Evolutionary conservation across 2,113 vertebrate genomes (phyloP), one percentile per base, ranked within the genome.

Genomic region (Spea multiplicata): DNA sequence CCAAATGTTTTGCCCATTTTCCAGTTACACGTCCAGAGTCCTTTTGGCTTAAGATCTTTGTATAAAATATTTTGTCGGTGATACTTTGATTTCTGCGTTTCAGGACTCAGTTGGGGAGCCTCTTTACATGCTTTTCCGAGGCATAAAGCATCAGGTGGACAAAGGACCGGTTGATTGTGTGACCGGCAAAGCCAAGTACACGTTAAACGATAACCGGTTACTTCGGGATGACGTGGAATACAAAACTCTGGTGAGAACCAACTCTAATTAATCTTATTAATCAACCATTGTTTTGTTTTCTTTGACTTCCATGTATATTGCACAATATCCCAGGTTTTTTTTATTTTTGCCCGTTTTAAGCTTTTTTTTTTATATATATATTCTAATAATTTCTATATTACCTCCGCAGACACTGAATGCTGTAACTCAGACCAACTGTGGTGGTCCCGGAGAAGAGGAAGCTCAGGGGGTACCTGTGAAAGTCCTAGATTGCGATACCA

Each of bases 61-160:
- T 30, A 30, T 30, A 9, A 59, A 59, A 59, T 59, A 59, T 4
- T 10, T 8, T 1, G 10, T 59, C 55, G 4, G 8, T 59, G 12
- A 59, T 2, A 17, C 44, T 50, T n/a, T 52, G 9, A n/a, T 48
- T 73, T 49, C 3, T 84, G 59, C 73, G 10, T 68, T 9, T 3
- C 72, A 99, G 97, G 97, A 99, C 84, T 96, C 96, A 2, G 96
- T 96, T 0, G 97, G 97, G 7, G 97, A 98, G 83, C 93, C 95
- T 10, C 94, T 99, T 16, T 99, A 97, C 85, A 98, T 98, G 97
- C 91, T 98, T 52, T 98, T 99, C 83, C 92, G 96, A 77, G 97
- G 97, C 68, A 99, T 99, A 85, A 99, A 99, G 84, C 97, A 99
- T 86, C 97, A 99, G 80, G 97, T 99, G 49, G 97, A 99, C 85